Evolutionary conservation across 1,140 invertebrate genomes (phyloP).

Genomic region (Temnothorax nylanderi): DNA sequence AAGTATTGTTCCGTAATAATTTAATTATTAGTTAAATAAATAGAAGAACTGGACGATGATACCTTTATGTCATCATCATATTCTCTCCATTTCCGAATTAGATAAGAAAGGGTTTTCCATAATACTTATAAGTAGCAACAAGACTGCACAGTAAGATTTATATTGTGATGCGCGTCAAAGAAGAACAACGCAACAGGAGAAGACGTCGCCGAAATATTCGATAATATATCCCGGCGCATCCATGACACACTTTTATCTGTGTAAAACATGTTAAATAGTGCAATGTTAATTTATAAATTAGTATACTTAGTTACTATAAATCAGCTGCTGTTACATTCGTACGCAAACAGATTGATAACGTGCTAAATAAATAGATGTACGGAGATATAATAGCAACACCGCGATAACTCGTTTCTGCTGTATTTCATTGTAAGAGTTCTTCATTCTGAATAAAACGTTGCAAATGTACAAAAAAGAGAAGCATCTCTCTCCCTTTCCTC

Average conservation of each 20-base stretch:
- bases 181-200: not conserved
- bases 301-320: not conserved
- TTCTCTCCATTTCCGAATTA: slow-evolving; percentile 86
- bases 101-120: slow-evolving; percentile 81
- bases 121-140: not conserved
- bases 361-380: slow-evolving; percentile 15
- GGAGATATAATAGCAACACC: not conserved
- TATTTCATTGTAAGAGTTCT: not conserved
- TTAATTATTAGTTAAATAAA: slow-evolving; percentile 82
- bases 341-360: not conserved
- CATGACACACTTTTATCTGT: not conserved
- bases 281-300: not conserved
- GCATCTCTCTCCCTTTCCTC: not conserved
- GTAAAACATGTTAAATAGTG: slow-evolving; percentile 32
- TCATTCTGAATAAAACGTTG: slow-evolving; percentile 20
- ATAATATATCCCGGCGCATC: not conserved
- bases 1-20: slow-evolving; percentile 76
- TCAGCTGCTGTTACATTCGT: no score
- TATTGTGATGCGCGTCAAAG: not conserved
- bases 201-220: not conserved
- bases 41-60: slow-evolving; percentile 88
- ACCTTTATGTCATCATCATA: slow-evolving; percentile 80
- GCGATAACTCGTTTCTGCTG: not conserved
- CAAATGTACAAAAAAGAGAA: slow-evolving; percentile 1
- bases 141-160: not conserved